These are phyloP conservation scores for Emmelina monodactyla DNA, from an alignment of 2,888 invertebrate species.

Conservation along the genomic window DNA sequence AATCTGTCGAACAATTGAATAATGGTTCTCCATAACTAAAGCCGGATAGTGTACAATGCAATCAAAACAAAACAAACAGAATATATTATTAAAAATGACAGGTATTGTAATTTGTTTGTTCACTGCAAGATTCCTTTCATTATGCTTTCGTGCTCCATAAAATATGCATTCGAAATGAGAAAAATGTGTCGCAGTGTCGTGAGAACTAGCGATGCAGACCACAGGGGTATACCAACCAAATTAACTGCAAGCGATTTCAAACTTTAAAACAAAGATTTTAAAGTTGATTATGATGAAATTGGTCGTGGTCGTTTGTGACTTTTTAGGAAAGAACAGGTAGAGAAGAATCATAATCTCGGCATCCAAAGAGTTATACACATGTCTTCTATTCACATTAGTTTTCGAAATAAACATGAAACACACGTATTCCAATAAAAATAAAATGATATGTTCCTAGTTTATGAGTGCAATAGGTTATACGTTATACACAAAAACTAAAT, in stretches of 20 bases:
- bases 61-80: too few species aligned
- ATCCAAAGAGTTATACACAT: slow-evolving; percentile 42
- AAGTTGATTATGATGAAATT: background rate
- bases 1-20: too few species aligned
- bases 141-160: slow-evolving; percentile 53
- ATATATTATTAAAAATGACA: background rate
- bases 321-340: background rate
- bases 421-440: background rate
- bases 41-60: too few species aligned
- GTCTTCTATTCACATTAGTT: slow-evolving; percentile 53
- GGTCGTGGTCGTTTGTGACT: background rate
- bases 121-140: slow-evolving; percentile 48
- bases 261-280: background rate
- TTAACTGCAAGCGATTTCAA: background rate
- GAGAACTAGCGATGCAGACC: background rate
- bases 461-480: background rate
- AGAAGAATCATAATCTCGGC: slow-evolving; percentile 50
- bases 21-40: too few species aligned
- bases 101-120: slow-evolving; percentile 44
- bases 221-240: background rate
- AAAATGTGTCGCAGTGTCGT: slow-evolving; percentile 56
- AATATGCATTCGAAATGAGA: slow-evolving; percentile 63
- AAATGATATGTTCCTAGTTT: background rate
- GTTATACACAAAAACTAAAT: background rate
- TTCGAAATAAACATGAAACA: slow-evolving; percentile 18